These are phyloP conservation scores for Mus spicilegus DNA, from an alignment of 2,113 vertebrate genomes.

Conservation along the genomic window DNA sequence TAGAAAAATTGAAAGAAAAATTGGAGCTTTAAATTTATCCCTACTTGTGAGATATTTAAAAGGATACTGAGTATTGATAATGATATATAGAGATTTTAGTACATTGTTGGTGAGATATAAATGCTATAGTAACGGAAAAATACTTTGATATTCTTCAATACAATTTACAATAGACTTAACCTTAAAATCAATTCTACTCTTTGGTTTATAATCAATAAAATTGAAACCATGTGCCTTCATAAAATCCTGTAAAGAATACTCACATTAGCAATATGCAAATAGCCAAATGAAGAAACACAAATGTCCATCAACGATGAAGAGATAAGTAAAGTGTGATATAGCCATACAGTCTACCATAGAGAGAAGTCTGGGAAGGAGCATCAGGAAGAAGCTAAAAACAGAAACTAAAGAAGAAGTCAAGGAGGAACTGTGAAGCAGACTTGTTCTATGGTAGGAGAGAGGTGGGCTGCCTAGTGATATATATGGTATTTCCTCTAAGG, in stretches of 20 bases:
- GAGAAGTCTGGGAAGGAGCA: not conserved
- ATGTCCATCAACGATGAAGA: not conserved
- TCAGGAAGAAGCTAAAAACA: not conserved
- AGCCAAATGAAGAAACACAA: not conserved
- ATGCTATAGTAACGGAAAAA: not conserved
- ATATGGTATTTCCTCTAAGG: not conserved
- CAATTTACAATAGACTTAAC: not conserved
- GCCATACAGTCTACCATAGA: not conserved
- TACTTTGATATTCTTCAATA: not conserved
- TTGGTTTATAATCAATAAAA: not conserved
- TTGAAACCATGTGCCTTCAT: not conserved
- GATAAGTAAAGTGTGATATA: not conserved
- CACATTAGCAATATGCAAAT: not conserved
- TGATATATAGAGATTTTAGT: not conserved
- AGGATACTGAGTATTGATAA: not conserved
- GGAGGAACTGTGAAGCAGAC: not conserved
- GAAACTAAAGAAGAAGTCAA: not conserved
- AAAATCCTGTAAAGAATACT: not conserved
- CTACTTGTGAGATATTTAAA: not conserved
- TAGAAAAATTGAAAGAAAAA: not conserved
- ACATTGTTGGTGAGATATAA: not conserved
- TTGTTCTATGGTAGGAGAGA: not conserved
- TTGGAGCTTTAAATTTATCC: not conserved
- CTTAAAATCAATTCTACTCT: not conserved
- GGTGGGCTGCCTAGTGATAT: not conserved